Evolutionary conservation across 2,888 invertebrate species (phyloP), one percentile per base, ranked within the genome.

Genomic region (Sisyra terminalis): DNA sequence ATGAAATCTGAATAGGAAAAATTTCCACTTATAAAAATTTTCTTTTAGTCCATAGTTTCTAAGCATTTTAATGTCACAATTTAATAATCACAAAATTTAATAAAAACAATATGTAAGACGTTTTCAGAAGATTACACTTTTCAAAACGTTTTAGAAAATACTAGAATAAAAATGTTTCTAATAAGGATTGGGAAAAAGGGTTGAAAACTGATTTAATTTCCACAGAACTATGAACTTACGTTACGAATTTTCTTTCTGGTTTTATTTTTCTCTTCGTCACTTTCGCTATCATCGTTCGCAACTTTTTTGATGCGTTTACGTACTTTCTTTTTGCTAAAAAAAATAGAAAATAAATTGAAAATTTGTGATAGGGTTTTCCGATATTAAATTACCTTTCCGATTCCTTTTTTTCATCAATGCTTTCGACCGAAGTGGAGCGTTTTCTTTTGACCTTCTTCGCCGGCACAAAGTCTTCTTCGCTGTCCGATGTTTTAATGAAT

Each of bases 161-260:
- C n/a, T n/a, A n/a, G n/a, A n/a, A n/a, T n/a, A n/a, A n/a, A n/a
- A n/a, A n/a, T n/a, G n/a, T n/a, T n/a, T n/a, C n/a, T n/a, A n/a
- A n/a, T n/a, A n/a, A n/a, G n/a, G n/a, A n/a, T n/a, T n/a, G n/a
- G n/a, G n/a, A n/a, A n/a, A n/a, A n/a, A n/a, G n/a, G n/a, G 42
- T 46, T 16, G 8, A 37, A 14, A 36, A 36, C 35, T 10, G 14
- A 9, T 38, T 38, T 38, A 9, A 16, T 15, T 13, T 34, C 15
- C n/a, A 24, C 7, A 24, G 36, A 7, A 15, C 13, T 29, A 14
- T 13, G 1, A 39, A 15, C 42, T 57, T 44, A 71, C 61, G 54
- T 67, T 70, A 14, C 75, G 63, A 46, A 77, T 73, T 50, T 74
- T 69, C 53, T 74, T 71, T 39, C 70, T 63, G 39, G 69, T 69